A percentile compares a stretch with the other conserved stretches of the same genome.
These are phyloP conservation scores for Leptinotarsa texana DNA, from an alignment of 1,140 invertebrate species.

Conservation along the genomic window DNA sequence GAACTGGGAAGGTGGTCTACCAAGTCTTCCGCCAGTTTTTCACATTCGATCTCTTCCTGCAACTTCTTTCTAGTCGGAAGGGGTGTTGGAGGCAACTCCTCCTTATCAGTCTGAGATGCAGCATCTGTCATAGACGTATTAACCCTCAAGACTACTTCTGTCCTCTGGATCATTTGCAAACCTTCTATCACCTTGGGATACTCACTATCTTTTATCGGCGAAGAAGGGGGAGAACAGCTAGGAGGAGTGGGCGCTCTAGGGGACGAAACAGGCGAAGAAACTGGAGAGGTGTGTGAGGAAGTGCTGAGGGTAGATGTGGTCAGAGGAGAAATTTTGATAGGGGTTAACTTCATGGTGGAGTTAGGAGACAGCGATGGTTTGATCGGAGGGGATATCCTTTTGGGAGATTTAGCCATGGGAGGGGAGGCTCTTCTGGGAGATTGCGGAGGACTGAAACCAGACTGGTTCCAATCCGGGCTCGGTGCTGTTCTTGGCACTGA, in stretches of 20 bases:
- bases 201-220: constrained; percentile 46
- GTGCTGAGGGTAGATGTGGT: constrained; percentile 30
- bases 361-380: constrained; percentile 38
- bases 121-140: constrained; percentile 65
- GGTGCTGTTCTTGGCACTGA: background rate
- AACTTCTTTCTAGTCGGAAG: constrained; percentile 61
- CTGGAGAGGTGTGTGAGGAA: constrained; percentile 26
- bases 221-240: constrained; percentile 48
- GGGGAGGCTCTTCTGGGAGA: constrained; percentile 14
- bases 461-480: background rate
- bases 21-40: constrained; percentile 73
- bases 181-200: constrained; percentile 59
- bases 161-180: constrained; percentile 64
- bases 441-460: constrained; percentile 10
- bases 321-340: constrained; percentile 24
- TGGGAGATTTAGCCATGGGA: constrained; percentile 23
- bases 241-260: constrained; percentile 44
- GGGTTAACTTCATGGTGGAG: constrained; percentile 32
- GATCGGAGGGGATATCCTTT: constrained; percentile 39
- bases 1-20: constrained; percentile 70
- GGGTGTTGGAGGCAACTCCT: constrained; percentile 48
- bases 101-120: constrained; percentile 66
- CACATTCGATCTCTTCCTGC: constrained; percentile 81
- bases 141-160: constrained; percentile 64
- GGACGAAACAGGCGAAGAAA: constrained; percentile 41